Base-by-base conservation (phyloP, 2,888 invertebrate genomes). In the Charanyca ferruginea region DNA sequence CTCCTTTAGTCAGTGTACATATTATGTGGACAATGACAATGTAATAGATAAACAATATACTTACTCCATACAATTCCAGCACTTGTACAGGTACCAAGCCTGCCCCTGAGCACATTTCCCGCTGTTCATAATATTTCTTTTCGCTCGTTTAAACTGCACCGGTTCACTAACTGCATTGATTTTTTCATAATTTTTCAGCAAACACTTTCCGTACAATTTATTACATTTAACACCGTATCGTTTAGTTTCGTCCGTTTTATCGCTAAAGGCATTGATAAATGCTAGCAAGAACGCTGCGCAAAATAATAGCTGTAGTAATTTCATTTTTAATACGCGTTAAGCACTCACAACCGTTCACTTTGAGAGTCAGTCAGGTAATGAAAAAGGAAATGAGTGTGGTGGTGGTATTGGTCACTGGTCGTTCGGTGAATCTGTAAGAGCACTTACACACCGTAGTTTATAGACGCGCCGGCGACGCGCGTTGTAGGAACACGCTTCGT, bases 51-150 rank as follows among this genome's bases (percentile, higher is more conserved):
- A 28, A 4, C 28, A 28, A 28, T 32, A 7, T 54, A 75, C 76
- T 79, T 32, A 79, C 80, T 18, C 1, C 1, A 51, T n/a, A 44
- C 68, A 77, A 8, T 59, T 18, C 18, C 38, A 60, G 13, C 78
- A 79, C 25, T 3, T 44, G 13, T 60, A 47, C 0, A 20, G 1
- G 16, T 55, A 66, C 73, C 77, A 66, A 8, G 49, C 22, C 2
- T 66, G 11, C 0, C 61, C 73, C 0, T 8, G 0, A 0, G 77
- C 41, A 59, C 78, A 78, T 0, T 32, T 45, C 0, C 65, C 72
- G 35, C 35, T 53, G 0, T 9, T 44, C 8, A 80, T 48, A 25
- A 77, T 0, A 62, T 47, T 65, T 3, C 77, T 54, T 16, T 44
- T 78, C 9, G 1, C 7, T n/a, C 74, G 66, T 2, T 45, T 45